Base-by-base conservation (phyloP, 2,113 vertebrate genomes). In the Regulus satrapa region DNA sequence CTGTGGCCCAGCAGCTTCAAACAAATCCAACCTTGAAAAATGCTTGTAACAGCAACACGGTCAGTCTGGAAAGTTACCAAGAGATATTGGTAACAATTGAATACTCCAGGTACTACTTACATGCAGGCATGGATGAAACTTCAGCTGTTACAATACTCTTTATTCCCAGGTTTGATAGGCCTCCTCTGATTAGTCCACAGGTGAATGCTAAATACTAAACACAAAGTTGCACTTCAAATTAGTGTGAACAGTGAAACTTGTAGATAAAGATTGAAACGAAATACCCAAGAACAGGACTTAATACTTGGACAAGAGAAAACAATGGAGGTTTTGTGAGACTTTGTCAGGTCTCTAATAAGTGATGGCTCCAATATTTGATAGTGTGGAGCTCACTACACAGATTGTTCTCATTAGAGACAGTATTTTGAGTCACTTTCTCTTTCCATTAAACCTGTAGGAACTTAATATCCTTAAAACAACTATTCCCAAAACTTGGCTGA, bases 81-180 rank as follows among this genome's bases (percentile, higher is more conserved):
- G 32, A 26, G 4, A 89, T n/a, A n/a, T n/a, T n/a, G 29, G 14
- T 62, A 81, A n/a, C 43, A 79, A 64, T 5, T 73, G 43, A 79
- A 18, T 34, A 62, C 21, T 62, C 31, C 1, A 26, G 73, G 19
- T 56, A 40, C 23, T 88, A 97, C 99, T 98, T 98, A 99, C 99
- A 99, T 58, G 99, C 99, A 95, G 99, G 99, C 99, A 99, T 99
- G 95, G 98, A 95, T 74, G 99, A 99, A 92, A 99, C 99, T 97
- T 99, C 99, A n/a, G 99, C 99, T 17, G 99, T 99, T 92, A 99
- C 99, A 76, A 99, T 99, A 95, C 99, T 99, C 97, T 99, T 99
- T 97, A 99, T 99, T 89, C 99, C 99, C 93, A 99, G 97, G 85
- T 98, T 99, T 20, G 98, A 99, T 56, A 99, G 98, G 49, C 98